phyloP scores from a whole-genome alignment of 1,140 invertebrate genomes.

The Camponotus vicinus region DNA sequence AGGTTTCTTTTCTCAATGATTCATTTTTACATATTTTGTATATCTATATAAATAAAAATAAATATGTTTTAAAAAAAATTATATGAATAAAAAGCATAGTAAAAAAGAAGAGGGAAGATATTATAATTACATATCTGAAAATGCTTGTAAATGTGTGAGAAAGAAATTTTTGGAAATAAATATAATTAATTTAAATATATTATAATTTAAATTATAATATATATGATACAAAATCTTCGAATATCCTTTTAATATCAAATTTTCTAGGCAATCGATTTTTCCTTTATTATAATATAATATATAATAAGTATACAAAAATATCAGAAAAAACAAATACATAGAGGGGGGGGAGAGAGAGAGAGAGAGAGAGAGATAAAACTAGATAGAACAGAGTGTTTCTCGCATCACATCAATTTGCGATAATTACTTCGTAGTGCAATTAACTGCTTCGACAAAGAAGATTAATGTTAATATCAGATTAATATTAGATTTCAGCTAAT shows the following conservation, averaged over 20 bases:
- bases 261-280: no score
- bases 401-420: not conserved
- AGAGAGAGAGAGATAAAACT: not conserved
- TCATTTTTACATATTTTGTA: not conserved
- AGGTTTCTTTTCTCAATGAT: not conserved
- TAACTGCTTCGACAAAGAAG: not conserved
- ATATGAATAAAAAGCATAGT: not conserved
- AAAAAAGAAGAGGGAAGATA: not conserved
- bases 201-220: not conserved
- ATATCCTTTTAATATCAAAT: no score
- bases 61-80: not conserved
- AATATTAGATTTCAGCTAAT: not conserved
- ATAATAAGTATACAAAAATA: not conserved
- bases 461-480: not conserved
- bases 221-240: no score
- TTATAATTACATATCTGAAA: constrained; percentile 29
- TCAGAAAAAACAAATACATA: not conserved
- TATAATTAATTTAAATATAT: not conserved
- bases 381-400: not conserved
- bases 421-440: not conserved
- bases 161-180: not conserved
- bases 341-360: not conserved
- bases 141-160: not conserved
- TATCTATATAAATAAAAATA: not conserved
- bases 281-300: no score